Evolutionary conservation across 2,797 vertebrate genomes (phyloP), one percentile per base, ranked within the genome.

Genomic region (Mormyrops attenuatus): DNA sequence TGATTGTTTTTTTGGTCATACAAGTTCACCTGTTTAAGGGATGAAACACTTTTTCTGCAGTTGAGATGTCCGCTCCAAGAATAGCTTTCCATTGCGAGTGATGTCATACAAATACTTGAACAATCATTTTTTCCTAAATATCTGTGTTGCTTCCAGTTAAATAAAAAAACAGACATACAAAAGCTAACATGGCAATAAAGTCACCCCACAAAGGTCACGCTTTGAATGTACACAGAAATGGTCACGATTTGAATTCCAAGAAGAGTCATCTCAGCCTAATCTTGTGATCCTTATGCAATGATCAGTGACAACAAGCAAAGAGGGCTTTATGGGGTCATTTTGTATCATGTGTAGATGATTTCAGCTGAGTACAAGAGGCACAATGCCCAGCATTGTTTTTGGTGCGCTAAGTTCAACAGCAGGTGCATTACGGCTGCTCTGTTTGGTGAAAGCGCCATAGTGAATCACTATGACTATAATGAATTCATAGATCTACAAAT

Each of bases 271-370:
- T 77, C 38, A n/a, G 26, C 66, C 15, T 84, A 49, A 47, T 66
- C 53, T 80, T 50, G 69, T 82, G 53, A 90, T 80, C 50, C 41
- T 49, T 52, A 47, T 50, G 73, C 85, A 73, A 89, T 44, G 34
- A 66, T 49, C 50, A 34, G 47, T 57, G 49, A 87, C 17, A 2
- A 30, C 82, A 69, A 89, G 41, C 60, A 52, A 53, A 89, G 88
- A 53, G 44, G 34, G 57, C 17, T 22, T 69, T 77, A 49, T 44
- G 26, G 85, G 63, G 44, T 69, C 60, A 52, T 50, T 87, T 66
- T 87, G 26, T 69, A 89, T 89, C 30, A 89, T 49, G 80, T 84
- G 80, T 89, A 30, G 13, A 85, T 85, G 11, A 85, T 88, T 53
- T 80, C 88, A 89, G 88, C 77, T 80, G 52, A 85, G 41, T 49